Conservation (phyloP, 2,113 vertebrate genomes). For the Xenopus tropicalis region UCB_Xtro_10.0 CM004445.2:43460001-43460500, state of each 20-base stretch:
- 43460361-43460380: background rate
- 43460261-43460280: slow-evolving; percentile 93
- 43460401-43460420: slow-evolving; percentile 19
- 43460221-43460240: slow-evolving; percentile 86
- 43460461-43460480: slow-evolving; percentile 62
- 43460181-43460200: slow-evolving; percentile 74
- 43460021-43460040: slow-evolving; percentile 89
- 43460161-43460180: slow-evolving; percentile 67
- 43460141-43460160: slow-evolving; percentile 68
- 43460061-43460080: slow-evolving; percentile 63
- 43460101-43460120: background rate
- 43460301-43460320: slow-evolving; percentile 76
- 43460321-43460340: slow-evolving; percentile 82
- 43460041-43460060: slow-evolving; percentile 93
- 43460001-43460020: slow-evolving; percentile 99
- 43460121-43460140: slow-evolving; percentile 66
- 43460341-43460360: slow-evolving; percentile 57
- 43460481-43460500: slow-evolving; percentile 97
- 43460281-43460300: slow-evolving; percentile 94
- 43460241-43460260: slow-evolving; percentile 99
- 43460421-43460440: slow-evolving; percentile 71
- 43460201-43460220: slow-evolving; percentile 58
- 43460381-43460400: too few species aligned
- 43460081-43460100: slow-evolving; percentile 42
- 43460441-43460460: slow-evolving; percentile 69